Base-by-base conservation (phyloP, 1,140 invertebrate species). In the Euura lappo region DNA sequence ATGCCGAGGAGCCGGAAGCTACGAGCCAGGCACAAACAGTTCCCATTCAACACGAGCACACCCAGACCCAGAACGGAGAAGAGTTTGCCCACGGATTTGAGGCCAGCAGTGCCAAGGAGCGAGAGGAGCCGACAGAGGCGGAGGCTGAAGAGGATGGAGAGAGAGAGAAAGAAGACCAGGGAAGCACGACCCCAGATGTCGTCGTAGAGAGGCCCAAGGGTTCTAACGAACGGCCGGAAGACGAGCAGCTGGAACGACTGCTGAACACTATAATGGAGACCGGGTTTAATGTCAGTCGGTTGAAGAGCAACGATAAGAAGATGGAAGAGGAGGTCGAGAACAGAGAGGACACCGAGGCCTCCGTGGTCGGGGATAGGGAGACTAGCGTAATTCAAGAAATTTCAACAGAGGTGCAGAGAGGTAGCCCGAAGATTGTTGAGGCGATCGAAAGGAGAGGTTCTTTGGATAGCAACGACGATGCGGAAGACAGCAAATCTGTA, bases 191-290 rank as follows among this genome's bases (percentile, higher is more conserved):
- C 10, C 28, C 66, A 28, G 51, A 11, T 28, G 28, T 28, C 13
- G 51, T n/a, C 3, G 51, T 60, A 11, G 51, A 8, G 5, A 60
- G 51, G 13, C 46, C 6, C 28, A 76, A 77, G 43, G 77, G 75
- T 44, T 72, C 44, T 7, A 64, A 51, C 8, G 76, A 75, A 11
- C 73, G 81, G 46, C 79, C 81, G 10, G 83, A 85, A 72, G 79
- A 82, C 8, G 85, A 87, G 66, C 81, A 86, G 68, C 72, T 87
- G n/a, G 82, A 86, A 44, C 77, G 75, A 71, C 70, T 86, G 60
- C 69, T 87, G 6, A 80, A 83, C 4, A 85, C 83, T 45, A 85
- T 88, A 44, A 84, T 87, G 73, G 85, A 84, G 43, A 79, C 81
- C 4, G 83, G 84, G 47, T 78, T 86, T 28, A 77, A 72, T 1